Percentiles rank a stretch among this genome's conserved stretches.
phyloP scores from a whole-genome alignment of 2,113 vertebrate genomes.

The Nothoprocta pentlandii region DNA sequence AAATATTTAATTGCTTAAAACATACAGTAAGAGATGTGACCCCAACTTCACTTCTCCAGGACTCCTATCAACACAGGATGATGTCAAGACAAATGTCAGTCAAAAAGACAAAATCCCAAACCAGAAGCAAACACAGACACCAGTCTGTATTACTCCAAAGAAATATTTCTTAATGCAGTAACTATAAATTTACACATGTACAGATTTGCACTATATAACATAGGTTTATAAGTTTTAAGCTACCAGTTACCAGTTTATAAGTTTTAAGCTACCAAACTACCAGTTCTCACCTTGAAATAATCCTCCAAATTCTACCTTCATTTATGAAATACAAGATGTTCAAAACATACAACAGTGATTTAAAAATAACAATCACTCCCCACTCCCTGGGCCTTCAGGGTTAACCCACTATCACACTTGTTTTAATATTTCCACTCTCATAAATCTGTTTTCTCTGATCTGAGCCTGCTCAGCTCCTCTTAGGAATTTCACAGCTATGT shows the following conservation, averaged over 20 bases:
- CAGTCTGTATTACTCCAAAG: not conserved
- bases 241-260: not conserved
- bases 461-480: not conserved
- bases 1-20: not conserved
- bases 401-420: not conserved
- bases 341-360: not conserved
- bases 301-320: not conserved
- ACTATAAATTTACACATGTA: not conserved
- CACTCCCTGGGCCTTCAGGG: not conserved
- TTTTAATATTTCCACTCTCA: not conserved
- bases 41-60: not conserved
- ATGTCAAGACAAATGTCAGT: not conserved
- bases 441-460: not conserved
- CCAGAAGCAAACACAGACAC: not conserved
- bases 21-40: not conserved
- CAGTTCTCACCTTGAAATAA: not conserved
- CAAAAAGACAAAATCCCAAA: not conserved
- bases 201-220: rapidly evolving
- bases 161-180: not conserved
- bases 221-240: not conserved
- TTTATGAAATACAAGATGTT: rapidly evolving
- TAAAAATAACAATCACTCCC: not conserved
- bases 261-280: not conserved
- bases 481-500: not conserved
- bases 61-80: not conserved